Evolutionary conservation across 2,888 invertebrate genomes (phyloP).

Genomic region (Pantelozetes paolii): DNA sequence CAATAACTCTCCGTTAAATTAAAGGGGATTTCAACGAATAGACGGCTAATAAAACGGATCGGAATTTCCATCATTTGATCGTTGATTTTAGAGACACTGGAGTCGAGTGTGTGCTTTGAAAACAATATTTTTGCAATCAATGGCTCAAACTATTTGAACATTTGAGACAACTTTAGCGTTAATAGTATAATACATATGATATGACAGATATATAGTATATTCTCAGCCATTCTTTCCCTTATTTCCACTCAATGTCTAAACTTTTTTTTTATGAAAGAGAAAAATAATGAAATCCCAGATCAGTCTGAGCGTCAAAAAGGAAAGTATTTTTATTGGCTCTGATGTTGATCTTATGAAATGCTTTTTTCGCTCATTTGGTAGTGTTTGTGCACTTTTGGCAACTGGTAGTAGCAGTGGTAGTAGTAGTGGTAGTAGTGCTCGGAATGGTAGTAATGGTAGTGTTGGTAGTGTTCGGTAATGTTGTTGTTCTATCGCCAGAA

Average conservation of each 20-base stretch:
- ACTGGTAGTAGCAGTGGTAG: no score
- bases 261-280: neutral
- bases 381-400: constrained; percentile 7
- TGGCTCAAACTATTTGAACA: constrained; percentile 16
- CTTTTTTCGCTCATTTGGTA: neutral
- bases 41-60: constrained; percentile 42
- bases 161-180: neutral
- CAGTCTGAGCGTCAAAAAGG: constrained; percentile 7
- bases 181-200: constrained; percentile 1
- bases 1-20: constrained; percentile 11
- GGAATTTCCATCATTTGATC: constrained; percentile 46
- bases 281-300: constrained; percentile 23
- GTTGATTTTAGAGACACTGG: constrained; percentile 47
- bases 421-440: neutral
- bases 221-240: neutral
- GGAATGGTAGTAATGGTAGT: constrained; percentile 22
- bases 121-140: constrained; percentile 46
- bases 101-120: constrained; percentile 42
- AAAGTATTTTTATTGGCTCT: constrained; percentile 36
- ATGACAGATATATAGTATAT: constrained; percentile 23
- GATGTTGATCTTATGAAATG: constrained; percentile 20
- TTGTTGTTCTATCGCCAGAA: constrained; percentile 29
- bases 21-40: constrained; percentile 8
- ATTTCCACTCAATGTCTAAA: constrained; percentile 5
- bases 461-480: constrained; percentile 13